Base-by-base conservation (phyloP, 2,113 vertebrate species). In the Pampusana beccarii region DNA sequence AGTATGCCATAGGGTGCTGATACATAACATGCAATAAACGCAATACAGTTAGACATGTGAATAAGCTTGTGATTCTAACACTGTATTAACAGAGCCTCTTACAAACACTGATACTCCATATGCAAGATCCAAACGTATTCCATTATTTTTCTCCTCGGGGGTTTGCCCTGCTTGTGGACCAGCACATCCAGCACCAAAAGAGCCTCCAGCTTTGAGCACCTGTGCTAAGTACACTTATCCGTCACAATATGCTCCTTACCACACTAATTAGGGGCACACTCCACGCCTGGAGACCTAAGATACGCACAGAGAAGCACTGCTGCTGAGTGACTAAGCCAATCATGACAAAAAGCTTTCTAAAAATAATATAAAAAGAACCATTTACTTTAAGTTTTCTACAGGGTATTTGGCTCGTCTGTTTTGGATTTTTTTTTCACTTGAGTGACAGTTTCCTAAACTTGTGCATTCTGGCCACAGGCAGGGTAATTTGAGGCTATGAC, bases 151-250 rank as follows among this genome's bases (percentile, higher is more conserved):
- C 40, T 73, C 19, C 46, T 80, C 40, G 5, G 42, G 11, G 12
- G 5, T 42, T 73, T 69, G 12, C 19, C 12, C 57, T 83, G 17
- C 66, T 80, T 64, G 26, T 48, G 42, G 46, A 78, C 19, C 33
- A 90, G 60, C 28, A 62, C 5, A 88, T 24, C 26, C 44, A 67
- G 34, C 42, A 80, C 16, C 51, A 25, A 40, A 80, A 73, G 29
- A 8, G 3, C 19, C 53, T 88, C 36, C 69, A 84, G 46, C 33
- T 92, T 81, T 75, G 48, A 79, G 70, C n/a, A 82, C 11, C 19
- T 33, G 17, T 21, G 26, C 0, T 0, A 17, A 25, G 24, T 51
- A 34, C 6, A 8, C 10, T 60, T 44, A 46, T 21, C 9, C 20
- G 50, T 25, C 38, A 88, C 15, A 67, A 85, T 13, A 34, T 1